Percentiles rank a stretch among this genome's conserved stretches.
Evolutionary conservation across 2,888 invertebrate genomes (phyloP).

Genomic region (Drosophila hamatofila): DNA sequence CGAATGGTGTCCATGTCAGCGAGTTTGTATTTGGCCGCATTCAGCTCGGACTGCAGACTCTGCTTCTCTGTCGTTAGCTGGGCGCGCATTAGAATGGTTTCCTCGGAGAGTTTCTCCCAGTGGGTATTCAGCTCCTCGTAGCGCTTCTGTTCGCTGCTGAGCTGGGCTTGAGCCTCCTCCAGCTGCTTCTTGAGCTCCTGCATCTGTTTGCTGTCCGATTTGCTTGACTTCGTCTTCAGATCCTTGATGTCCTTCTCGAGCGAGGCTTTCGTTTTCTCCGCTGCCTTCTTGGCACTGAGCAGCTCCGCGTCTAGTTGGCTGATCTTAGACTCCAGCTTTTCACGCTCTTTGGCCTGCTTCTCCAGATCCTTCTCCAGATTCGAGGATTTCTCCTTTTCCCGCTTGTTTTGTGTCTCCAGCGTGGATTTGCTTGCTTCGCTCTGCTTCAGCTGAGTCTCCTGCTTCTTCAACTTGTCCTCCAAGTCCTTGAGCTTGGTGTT

Average conservation of each 20-base stretch:
- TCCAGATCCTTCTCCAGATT: conserved; percentile 89
- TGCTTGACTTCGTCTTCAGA: conserved; percentile 89
- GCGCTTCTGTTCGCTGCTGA: conserved; percentile 89
- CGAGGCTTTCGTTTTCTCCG: conserved; percentile 89
- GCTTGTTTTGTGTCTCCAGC: conserved; percentile 86
- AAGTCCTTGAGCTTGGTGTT: conserved; percentile 86
- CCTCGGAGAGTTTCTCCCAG: conserved; percentile 93
- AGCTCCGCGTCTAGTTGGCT: conserved; percentile 88
- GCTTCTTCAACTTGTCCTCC: conserved; percentile 86
- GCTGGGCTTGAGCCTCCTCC: conserved; percentile 89
- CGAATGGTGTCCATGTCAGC: conserved; percentile 80
- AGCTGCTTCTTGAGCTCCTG: conserved; percentile 86
- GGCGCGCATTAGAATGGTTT: conserved; percentile 93
- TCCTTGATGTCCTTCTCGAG: conserved; percentile 92
- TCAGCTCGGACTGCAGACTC: conserved; percentile 87
- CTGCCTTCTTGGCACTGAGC: conserved; percentile 87
- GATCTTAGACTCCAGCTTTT: conserved; percentile 88
- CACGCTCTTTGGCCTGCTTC: conserved; percentile 88
- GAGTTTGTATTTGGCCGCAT: conserved; percentile 75
- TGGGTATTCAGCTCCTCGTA: conserved; percentile 92
- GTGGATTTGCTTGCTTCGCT: conserved; percentile 85
- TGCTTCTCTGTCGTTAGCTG: conserved; percentile 93
- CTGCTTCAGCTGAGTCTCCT: conserved; percentile 86
- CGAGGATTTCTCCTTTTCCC: conserved; percentile 85
- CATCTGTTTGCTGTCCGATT: conserved; percentile 90